Evolutionary conservation across 2,888 invertebrate genomes (phyloP).

Genomic region (Penaeus monodon): DNA sequence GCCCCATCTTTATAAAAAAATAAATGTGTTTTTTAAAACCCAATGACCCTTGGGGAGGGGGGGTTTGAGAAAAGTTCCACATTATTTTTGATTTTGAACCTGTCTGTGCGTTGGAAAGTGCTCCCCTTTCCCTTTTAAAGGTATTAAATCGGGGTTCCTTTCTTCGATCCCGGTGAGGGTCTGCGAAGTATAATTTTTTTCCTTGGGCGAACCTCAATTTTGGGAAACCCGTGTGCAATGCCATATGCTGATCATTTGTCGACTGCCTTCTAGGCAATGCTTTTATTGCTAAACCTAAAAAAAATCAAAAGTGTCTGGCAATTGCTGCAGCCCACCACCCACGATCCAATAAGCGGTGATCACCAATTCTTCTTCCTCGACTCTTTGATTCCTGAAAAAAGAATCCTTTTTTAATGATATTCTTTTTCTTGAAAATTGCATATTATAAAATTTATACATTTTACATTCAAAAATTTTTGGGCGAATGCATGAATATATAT

Average conservation of each 20-base stretch:
- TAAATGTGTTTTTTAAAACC: too few relatives aligned
- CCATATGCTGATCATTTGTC: slow-evolving; percentile 3
- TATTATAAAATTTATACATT: too few relatives aligned
- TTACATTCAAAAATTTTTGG: too few relatives aligned
- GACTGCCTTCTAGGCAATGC: slow-evolving; percentile 36
- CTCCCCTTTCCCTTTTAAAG: slow-evolving; percentile 49
- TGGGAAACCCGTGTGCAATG: slow-evolving; percentile 24
- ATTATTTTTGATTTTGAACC: neutral
- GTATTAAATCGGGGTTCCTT: slow-evolving; percentile 48
- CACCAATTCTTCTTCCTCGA: slow-evolving; percentile 41
- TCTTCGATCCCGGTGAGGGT: slow-evolving; percentile 48
- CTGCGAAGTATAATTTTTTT: slow-evolving; percentile 40
- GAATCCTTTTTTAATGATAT: too few relatives aligned
- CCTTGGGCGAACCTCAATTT: slow-evolving; percentile 44
- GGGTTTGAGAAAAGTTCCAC: neutral
- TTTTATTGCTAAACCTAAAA: slow-evolving; percentile 40
- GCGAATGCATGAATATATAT: too few relatives aligned
- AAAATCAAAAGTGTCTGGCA: slow-evolving; percentile 32
- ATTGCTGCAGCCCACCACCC: slow-evolving; percentile 27
- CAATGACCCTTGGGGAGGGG: too few relatives aligned
- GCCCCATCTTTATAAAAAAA: neutral
- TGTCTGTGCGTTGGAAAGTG: neutral
- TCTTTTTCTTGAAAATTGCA: too few relatives aligned
- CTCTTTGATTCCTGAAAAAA: slow-evolving; percentile 41
- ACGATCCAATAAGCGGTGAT: slow-evolving; percentile 44